Evolutionary conservation across 2,113 vertebrate genomes (phyloP), one percentile per base, ranked within the genome.

Genomic region (Enhydra lutris): DNA sequence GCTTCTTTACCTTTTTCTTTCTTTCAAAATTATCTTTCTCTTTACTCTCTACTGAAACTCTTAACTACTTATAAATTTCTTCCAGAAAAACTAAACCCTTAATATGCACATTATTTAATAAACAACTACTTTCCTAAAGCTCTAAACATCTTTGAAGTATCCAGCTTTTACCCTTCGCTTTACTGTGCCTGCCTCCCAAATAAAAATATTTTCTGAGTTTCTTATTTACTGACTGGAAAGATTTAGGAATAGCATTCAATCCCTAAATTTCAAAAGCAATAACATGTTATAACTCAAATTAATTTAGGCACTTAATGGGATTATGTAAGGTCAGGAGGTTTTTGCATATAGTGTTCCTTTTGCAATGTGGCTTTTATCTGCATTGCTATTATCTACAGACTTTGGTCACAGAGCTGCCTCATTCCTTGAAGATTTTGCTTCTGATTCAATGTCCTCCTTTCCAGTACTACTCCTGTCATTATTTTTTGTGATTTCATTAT

Each of bases 281-380:
- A 82, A 78, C 1, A 96, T 65, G 42, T 96, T 57, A 36, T 47
- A 82, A 71, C 90, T 92, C 13, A 84, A 80, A 73, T 71, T 36
- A 74, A 57, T 2, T 45, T 45, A 85, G 57, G n/a, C 23, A 6
- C 0, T 7, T 65, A 79, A 20, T 80, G 21, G 0, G 52, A 14
- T 67, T 31, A 69, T 3, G 6, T 69, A 21, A 69, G 15, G 2
- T 9, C n/a, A 57, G 55, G 4, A 36, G 9, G 13, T 2, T 55
- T 93, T 80, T 26, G 3, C 10, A 31, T 23, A 23, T n/a, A 71
- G 42, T 45, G 3, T 42, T 73, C 13, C 9, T 4, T 89, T 84
- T 45, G 78, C 8, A 67, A 29, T 8, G 23, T 31, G 7, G 14
- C 39, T 6, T 91, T 31, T 31, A 31, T 31, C 34, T 74, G 57